These are phyloP conservation scores for Drymodes brunneopygia DNA, from an alignment of 2,113 vertebrate genomes.

Conservation along the genomic window DNA sequence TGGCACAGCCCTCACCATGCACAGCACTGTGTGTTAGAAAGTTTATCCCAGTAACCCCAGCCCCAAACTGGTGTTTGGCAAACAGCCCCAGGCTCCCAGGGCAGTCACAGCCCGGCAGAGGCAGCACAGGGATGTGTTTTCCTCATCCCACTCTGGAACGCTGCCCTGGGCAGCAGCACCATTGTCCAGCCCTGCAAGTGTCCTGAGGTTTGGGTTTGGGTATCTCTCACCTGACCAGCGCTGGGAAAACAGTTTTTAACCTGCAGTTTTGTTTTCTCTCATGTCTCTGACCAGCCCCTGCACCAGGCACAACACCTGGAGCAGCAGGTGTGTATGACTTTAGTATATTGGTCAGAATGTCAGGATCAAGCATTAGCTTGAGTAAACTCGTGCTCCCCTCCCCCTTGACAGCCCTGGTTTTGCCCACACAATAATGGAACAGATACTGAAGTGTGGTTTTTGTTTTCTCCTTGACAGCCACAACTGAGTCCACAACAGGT, in stretches of 20 bases:
- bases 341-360: not conserved
- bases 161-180: not conserved
- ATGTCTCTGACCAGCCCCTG: not conserved
- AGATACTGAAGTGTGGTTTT: not conserved
- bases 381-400: not conserved
- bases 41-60: accelerated
- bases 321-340: not conserved
- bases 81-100: not conserved
- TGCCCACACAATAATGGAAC: not conserved
- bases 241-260: not conserved
- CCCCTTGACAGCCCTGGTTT: not conserved
- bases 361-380: not conserved
- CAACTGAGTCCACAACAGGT: accelerated
- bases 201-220: not conserved
- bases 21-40: accelerated
- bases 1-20: not conserved
- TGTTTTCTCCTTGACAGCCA: not conserved
- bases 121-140: not conserved
- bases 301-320: not conserved
- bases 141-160: not conserved
- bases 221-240: accelerated
- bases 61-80: accelerated
- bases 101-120: not conserved
- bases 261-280: not conserved
- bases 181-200: too few relatives aligned